Evolutionary conservation across 2,888 invertebrate genomes (phyloP).

Genomic region (Rutpela maculata): DNA sequence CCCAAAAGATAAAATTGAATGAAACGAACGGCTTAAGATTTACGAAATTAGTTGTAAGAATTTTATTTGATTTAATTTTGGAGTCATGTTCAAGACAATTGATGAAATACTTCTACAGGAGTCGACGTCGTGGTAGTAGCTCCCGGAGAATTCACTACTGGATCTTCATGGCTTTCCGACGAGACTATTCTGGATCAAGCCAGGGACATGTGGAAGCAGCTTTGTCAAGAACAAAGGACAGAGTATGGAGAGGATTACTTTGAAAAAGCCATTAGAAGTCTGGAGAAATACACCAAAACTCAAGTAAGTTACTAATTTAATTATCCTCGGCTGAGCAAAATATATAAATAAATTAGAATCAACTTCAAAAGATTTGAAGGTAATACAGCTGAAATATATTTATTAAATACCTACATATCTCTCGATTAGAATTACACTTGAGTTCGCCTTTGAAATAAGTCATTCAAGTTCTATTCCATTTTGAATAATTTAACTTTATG

Average conservation of each 20-base stretch:
- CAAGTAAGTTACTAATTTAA: constrained; percentile 74
- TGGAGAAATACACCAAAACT: constrained; percentile 86
- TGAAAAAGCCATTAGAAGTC: constrained; percentile 85
- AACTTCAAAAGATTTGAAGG: neutral
- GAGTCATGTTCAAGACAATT: too few relatives aligned
- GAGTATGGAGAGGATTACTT: constrained; percentile 90
- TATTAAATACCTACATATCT: neutral
- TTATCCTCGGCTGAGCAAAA: neutral
- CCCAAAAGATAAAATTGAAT: too few relatives aligned
- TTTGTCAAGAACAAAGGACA: constrained; percentile 85
- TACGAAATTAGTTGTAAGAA: too few relatives aligned
- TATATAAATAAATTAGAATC: too few relatives aligned
- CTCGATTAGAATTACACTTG: neutral
- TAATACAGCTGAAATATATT: neutral
- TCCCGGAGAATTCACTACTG: constrained; percentile 89
- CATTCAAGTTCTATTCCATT: too few relatives aligned
- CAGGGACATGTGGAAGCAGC: constrained; percentile 87
- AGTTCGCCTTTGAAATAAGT: neutral
- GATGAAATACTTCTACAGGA: constrained; percentile 63
- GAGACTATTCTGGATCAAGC: constrained; percentile 77
- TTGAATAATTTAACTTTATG: too few relatives aligned
- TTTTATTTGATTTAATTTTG: too few relatives aligned
- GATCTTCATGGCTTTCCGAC: constrained; percentile 86
- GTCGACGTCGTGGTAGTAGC: constrained; percentile 91
- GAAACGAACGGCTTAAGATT: too few relatives aligned